phyloP scores from a whole-genome alignment of 2,113 vertebrate genomes.

The Rhodinocichla rosea region DNA sequence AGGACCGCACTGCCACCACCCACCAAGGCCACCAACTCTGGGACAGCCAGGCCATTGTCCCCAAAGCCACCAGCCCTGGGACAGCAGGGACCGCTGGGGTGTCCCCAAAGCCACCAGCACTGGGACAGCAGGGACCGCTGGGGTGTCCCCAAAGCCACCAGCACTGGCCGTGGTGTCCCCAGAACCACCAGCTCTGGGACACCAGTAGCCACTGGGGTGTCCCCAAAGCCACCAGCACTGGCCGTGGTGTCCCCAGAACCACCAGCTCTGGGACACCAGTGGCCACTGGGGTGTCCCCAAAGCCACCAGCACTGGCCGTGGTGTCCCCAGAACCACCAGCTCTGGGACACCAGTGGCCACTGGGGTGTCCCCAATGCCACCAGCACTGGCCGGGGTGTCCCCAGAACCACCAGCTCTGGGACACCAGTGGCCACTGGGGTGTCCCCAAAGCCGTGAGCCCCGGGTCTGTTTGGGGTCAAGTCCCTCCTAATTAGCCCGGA shows the following conservation, averaged over 20 bases:
- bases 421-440: no score
- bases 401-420: background rate
- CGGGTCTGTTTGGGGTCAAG: background rate
- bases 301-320: background rate
- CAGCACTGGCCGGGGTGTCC: background rate
- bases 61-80: no score
- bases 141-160: background rate
- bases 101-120: no score
- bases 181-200: background rate
- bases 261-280: background rate
- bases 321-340: background rate
- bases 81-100: no score
- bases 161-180: no score
- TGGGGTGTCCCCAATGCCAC: background rate
- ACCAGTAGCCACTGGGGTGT: rapidly evolving
- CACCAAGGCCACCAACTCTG: background rate
- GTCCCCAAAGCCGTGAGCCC: background rate
- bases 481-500: background rate
- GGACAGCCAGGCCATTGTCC: no score
- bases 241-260: background rate
- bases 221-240: background rate
- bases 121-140: no score
- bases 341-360: no score
- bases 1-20: background rate
- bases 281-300: background rate